Evolutionary conservation across 2,888 invertebrate genomes (phyloP).

Genomic region (Spisula subtruncata): DNA sequence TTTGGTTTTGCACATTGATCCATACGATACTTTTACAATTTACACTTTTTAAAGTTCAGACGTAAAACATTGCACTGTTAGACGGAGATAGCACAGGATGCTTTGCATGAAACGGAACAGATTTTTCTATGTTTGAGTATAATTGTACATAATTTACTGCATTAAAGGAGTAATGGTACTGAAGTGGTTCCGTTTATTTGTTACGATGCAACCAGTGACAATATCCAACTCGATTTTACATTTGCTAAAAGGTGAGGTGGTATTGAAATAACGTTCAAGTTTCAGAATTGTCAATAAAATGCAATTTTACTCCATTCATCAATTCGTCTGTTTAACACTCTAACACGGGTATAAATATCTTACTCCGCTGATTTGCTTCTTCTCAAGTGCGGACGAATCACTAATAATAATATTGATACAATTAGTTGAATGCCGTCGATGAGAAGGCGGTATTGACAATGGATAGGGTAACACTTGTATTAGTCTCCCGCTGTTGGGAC

Average conservation of each 20-base stretch:
- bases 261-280: not conserved
- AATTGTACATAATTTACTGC: not conserved
- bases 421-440: not conserved
- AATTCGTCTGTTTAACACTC: not conserved
- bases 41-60: not conserved
- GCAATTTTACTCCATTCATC: not conserved
- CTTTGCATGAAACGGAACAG: not conserved
- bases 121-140: not conserved
- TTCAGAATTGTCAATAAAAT: not conserved
- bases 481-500: not conserved
- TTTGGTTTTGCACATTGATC: too few species aligned
- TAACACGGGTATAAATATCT: not conserved
- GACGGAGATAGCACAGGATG: not conserved
- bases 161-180: not conserved
- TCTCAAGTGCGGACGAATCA: not conserved
- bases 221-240: not conserved
- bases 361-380: not conserved
- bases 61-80: not conserved
- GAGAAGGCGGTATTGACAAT: not conserved
- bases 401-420: conserved; percentile 19
- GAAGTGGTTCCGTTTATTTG: conserved; percentile 15
- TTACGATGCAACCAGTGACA: conserved; percentile 18
- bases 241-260: not conserved
- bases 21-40: too few species aligned
- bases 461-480: not conserved